A percentile compares a stretch with the other conserved stretches of the same genome.
These are phyloP conservation scores for Andrena cerasifolii DNA, from an alignment of 1,140 invertebrate genomes.

Conservation along the genomic window DNA sequence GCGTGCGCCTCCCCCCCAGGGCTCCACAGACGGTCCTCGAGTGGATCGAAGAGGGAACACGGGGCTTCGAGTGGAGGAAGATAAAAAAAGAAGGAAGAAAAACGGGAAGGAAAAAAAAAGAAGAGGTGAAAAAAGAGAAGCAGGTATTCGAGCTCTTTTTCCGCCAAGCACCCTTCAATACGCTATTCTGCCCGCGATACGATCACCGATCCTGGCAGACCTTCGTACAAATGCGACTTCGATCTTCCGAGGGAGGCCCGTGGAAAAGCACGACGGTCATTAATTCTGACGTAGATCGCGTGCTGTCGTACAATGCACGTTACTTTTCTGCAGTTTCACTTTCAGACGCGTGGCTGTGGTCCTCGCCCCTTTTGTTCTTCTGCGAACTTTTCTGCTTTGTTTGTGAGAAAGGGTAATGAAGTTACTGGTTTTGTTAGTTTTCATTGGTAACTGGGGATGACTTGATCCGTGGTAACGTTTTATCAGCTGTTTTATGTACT, in stretches of 20 bases:
- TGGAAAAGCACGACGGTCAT: background rate
- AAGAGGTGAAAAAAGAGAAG: background rate
- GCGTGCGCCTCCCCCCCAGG: constrained; percentile 37
- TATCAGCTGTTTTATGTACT: too few species aligned
- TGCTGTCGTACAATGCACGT: background rate
- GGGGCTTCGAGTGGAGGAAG: constrained; percentile 28
- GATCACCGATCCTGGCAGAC: constrained; percentile 3
- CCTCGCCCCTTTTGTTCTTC: too few species aligned
- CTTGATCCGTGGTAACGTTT: too few species aligned
- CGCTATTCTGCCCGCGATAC: constrained; percentile 11
- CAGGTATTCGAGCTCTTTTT: constrained; percentile 28
- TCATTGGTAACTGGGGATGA: too few species aligned
- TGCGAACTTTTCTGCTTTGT: too few species aligned
- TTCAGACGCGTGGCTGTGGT: too few species aligned
- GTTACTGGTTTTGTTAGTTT: too few species aligned
- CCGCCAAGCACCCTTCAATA: constrained; percentile 24
- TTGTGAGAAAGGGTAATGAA: too few species aligned
- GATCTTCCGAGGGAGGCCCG: background rate
- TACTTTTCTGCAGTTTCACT: too few species aligned
- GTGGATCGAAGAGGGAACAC: constrained; percentile 41
- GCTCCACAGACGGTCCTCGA: constrained; percentile 31
- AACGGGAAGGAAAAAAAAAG: background rate
- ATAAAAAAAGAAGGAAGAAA: constrained; percentile 11
- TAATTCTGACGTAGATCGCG: background rate
- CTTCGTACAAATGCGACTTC: constrained; percentile 20